phyloP scores from a whole-genome alignment of 2,888 invertebrate species.

The Eupithecia pulchellata region DNA sequence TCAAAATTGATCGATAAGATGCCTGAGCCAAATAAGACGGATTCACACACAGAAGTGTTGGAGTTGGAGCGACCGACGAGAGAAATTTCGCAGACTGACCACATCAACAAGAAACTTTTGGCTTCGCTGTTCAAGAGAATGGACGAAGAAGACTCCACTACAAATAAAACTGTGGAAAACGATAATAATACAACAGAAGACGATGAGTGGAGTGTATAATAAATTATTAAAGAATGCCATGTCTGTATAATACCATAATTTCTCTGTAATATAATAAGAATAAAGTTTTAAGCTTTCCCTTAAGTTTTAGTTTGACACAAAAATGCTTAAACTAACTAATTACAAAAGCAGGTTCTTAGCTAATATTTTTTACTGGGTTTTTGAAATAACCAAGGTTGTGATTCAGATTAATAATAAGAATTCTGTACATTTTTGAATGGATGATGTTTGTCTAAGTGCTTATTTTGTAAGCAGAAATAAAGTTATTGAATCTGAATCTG shows the following conservation, averaged over 20 bases:
- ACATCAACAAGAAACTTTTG: conserved; percentile 87
- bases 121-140: conserved; percentile 87
- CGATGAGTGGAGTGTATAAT: conserved; percentile 72
- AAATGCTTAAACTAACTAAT: neutral
- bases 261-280: neutral
- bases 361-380: neutral
- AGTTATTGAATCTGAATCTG: too few species aligned
- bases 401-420: too few species aligned
- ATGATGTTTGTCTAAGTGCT: too few species aligned
- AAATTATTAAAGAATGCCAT: neutral
- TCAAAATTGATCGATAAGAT: conserved; percentile 52
- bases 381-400: neutral
- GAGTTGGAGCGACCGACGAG: conserved; percentile 63
- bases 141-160: conserved; percentile 74
- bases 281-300: conserved; percentile 18
- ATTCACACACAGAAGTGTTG: conserved; percentile 49
- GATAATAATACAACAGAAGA: conserved; percentile 66
- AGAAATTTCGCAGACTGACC: conserved; percentile 87
- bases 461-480: too few species aligned
- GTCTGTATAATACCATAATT: neutral
- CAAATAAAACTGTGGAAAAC: conserved; percentile 67
- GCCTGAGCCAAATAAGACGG: conserved; percentile 70
- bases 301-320: neutral
- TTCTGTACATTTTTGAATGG: too few species aligned
- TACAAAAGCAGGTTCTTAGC: neutral